Evolutionary conservation across 1,140 invertebrate genomes (phyloP), one percentile per base, ranked within the genome.

Genomic region (Akabosia matsudoensis): DNA sequence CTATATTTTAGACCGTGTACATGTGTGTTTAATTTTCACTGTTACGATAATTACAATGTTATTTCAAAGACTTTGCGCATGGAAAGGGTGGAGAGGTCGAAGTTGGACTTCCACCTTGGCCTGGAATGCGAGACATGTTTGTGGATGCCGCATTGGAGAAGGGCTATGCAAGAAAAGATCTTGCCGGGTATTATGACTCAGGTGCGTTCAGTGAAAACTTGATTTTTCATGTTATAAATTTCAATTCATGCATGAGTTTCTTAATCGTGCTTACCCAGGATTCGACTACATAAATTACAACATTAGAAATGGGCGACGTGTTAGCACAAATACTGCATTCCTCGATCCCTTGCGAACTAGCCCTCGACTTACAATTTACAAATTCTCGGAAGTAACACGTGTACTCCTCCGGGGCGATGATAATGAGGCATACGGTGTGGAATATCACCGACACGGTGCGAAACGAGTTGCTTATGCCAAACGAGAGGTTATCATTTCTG

Each of bases 341-440:
- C 13, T 74, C 2, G 30, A 74, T 18, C 73, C 73, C 22, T 14
- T 74, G 34, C 10, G 73, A 16, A 13, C 52, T 1, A 52, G 26
- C 1, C 51, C 52, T 3, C 4, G 30, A 13, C 52, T 74, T 1
- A 74, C 37, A 14, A 74, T 74, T 54, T 52, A 26, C 30, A 74
- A 74, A 74, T 74, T 54, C 30, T 74, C 73, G 7, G 22, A 54
- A 14, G 73, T 74, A 14, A 74, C 37, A 52, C 7, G 30, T 86
- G 88, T 94, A 73, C 77, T 91, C 1, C 89, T 92, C 18, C 85
- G 91, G 82, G 84, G 86, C 0, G n/a, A 82, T 1, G 88, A 86
- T 0, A 90, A 89, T 82, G 83, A 81, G 31, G 89, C 90, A 0
- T 85, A 85, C 10, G 92, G 90, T 0, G 90, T 72, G 16, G 70